Evolutionary conservation across 2,797 vertebrate species (phyloP), one percentile per base, ranked within the genome.

Genomic region (Pipistrellus nathusii): DNA sequence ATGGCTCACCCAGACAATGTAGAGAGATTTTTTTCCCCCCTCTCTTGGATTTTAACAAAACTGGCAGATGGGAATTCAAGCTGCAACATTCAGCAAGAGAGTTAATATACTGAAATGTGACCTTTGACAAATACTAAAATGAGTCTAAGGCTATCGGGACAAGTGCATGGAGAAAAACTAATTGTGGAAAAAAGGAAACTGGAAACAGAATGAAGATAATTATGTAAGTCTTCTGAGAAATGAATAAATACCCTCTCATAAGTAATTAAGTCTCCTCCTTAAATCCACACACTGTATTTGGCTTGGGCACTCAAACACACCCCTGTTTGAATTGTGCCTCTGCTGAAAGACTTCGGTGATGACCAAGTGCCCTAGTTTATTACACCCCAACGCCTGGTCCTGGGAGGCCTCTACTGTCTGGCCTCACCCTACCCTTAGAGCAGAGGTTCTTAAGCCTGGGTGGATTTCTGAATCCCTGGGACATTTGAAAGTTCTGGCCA

Each of bases 1-100:
- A 23, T 6, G 48, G 10, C 11, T 95, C 32, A 25, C 57, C 41
- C 55, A 76, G 75, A 69, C 48, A 91, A 64, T 12, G 7, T 5
- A 55, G 59, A 90, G 55, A 38, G 0, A 1, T 6, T 35, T n/a
- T 35, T n/a, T 17, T 2, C 1, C 0, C 0, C 7, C 2, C 9
- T 7, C 41, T 71, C 68, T 96, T 80, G 88, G 81, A 93, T 92
- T 96, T 96, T 91, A 91, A 95, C 93, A 91, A 95, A 92, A 69
- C 83, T 27, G 86, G 59, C 71, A 92, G 88, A 94, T 94, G 95
- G 80, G 82, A 86, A 82, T 87, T 93, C 88, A 88, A 95, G 75
- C 71, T 88, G 78, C 59, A 76, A 23, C 71, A 73, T 84, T 88
- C 72, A 86, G 83, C 77, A 69, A 84, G 91, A 93, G 88, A 90